Evolutionary conservation across 2,888 invertebrate species (phyloP).

Genomic region (Atethmia centrago): DNA sequence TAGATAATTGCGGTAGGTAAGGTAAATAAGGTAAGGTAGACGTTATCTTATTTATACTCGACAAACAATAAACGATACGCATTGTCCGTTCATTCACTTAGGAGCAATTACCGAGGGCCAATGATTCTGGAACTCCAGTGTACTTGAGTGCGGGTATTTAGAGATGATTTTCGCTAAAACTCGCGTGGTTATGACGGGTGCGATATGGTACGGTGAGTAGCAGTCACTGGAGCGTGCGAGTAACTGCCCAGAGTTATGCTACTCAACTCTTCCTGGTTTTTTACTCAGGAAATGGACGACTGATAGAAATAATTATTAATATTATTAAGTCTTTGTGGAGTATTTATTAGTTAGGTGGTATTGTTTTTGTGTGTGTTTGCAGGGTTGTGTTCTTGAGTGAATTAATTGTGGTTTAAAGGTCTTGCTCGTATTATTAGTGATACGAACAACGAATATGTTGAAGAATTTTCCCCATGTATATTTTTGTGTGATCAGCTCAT

Average conservation of each 20-base stretch:
- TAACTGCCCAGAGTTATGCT: conserved; percentile 77
- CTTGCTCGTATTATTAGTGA: background rate
- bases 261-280: conserved; percentile 80
- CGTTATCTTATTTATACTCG: conserved; percentile 48
- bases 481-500: background rate
- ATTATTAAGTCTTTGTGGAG: conserved; percentile 30
- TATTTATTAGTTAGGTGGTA: conserved; percentile 29
- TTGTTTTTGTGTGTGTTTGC: conserved; percentile 32
- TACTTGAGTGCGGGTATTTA: conserved; percentile 49
- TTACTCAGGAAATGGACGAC: conserved; percentile 75
- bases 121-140: conserved; percentile 51
- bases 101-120: conserved; percentile 75
- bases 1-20: too few species aligned
- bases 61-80: conserved; percentile 59
- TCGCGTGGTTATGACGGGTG: conserved; percentile 76
- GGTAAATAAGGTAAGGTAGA: too few species aligned
- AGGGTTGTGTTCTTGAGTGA: conserved; percentile 2
- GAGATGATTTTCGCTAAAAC: conserved; percentile 69
- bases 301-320: conserved; percentile 58
- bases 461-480: background rate
- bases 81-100: conserved; percentile 85
- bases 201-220: conserved; percentile 87
- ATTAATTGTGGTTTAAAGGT: conserved; percentile 12
- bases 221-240: conserved; percentile 79
- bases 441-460: too few species aligned